A percentile compares a stretch with the other conserved stretches of the same genome.
phyloP scores from a whole-genome alignment of 2,888 invertebrate genomes.

The Dyspetes luteomarginatus region DNA sequence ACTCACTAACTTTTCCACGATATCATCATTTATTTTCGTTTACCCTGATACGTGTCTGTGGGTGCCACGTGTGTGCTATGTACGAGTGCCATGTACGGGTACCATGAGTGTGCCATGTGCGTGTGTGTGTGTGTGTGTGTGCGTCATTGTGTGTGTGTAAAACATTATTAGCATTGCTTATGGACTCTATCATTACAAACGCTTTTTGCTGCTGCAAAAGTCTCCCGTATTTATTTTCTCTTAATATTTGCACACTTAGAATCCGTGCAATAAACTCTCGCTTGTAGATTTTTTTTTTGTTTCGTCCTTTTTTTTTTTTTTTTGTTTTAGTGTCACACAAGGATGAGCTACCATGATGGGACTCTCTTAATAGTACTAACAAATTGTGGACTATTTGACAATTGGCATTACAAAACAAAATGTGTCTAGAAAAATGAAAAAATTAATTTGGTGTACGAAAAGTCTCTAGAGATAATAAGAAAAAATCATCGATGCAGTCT shows the following conservation, averaged over 20 bases:
- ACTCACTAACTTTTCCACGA: background rate
- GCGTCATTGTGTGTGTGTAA: too few relatives aligned
- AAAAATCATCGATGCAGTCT: too few relatives aligned
- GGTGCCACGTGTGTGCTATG: too few relatives aligned
- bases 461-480: too few relatives aligned
- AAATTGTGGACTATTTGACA: too few relatives aligned
- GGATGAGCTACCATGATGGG: constrained; percentile 10
- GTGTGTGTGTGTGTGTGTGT: too few relatives aligned
- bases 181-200: constrained; percentile 43
- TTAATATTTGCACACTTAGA: constrained; percentile 14
- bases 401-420: too few relatives aligned
- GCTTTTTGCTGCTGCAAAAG: constrained; percentile 8
- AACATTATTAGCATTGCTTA: constrained; percentile 55
- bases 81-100: too few relatives aligned
- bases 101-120: too few relatives aligned
- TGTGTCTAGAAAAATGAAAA: too few relatives aligned
- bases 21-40: background rate
- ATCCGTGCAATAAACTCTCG: constrained; percentile 12
- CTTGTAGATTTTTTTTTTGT: constrained; percentile 13
- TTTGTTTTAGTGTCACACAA: constrained; percentile 28
- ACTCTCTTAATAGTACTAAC: background rate
- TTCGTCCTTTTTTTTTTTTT: background rate
- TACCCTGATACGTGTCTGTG: too few relatives aligned
- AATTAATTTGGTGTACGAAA: too few relatives aligned
- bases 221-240: constrained; percentile 16